A percentile compares a stretch with the other conserved stretches of the same genome.
Evolutionary conservation across 2,888 invertebrate species (phyloP).

Genomic region (Polia nebulosa): DNA sequence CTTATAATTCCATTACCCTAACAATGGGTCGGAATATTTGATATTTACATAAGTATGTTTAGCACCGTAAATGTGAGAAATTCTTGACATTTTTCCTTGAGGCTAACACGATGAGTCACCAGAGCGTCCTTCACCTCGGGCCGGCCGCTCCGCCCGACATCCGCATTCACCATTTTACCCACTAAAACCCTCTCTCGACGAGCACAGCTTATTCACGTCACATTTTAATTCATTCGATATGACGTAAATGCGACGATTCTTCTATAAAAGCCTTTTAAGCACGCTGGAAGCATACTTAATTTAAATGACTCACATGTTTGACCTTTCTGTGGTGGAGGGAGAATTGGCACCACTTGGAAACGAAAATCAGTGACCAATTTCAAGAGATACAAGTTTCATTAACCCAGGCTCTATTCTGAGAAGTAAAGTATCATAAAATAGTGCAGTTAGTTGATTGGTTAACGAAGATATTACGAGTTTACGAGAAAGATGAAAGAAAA

Average conservation of each 20-base stretch:
- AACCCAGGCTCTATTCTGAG: constrained; percentile 38
- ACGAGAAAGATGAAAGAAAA: constrained; percentile 55
- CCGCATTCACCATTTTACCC: constrained; percentile 82
- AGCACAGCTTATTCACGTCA: constrained; percentile 73
- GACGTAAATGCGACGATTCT: constrained; percentile 70
- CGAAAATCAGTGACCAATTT: constrained; percentile 52
- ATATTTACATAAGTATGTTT: constrained; percentile 49
- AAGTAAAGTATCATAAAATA: constrained; percentile 33
- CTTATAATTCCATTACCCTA: constrained; percentile 34
- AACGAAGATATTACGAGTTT: constrained; percentile 50
- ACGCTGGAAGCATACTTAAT: constrained; percentile 57
- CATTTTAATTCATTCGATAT: constrained; percentile 79
- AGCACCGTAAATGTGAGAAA: constrained; percentile 58
- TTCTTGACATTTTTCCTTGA: constrained; percentile 76
- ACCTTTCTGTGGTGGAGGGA: constrained; percentile 53
- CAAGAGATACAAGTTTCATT: constrained; percentile 63
- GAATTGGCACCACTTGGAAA: constrained; percentile 7
- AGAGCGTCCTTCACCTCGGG: constrained; percentile 86
- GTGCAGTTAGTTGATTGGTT: constrained; percentile 27
- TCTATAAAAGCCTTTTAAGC: constrained; percentile 64
- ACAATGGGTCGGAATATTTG: constrained; percentile 25
- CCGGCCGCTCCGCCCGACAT: constrained; percentile 77
- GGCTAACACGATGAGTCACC: constrained; percentile 82
- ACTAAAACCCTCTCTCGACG: constrained; percentile 72
- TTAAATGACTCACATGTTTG: constrained; percentile 61